phyloP scores from a whole-genome alignment of 2,113 vertebrate genomes.

The Trogon surrucura region DNA sequence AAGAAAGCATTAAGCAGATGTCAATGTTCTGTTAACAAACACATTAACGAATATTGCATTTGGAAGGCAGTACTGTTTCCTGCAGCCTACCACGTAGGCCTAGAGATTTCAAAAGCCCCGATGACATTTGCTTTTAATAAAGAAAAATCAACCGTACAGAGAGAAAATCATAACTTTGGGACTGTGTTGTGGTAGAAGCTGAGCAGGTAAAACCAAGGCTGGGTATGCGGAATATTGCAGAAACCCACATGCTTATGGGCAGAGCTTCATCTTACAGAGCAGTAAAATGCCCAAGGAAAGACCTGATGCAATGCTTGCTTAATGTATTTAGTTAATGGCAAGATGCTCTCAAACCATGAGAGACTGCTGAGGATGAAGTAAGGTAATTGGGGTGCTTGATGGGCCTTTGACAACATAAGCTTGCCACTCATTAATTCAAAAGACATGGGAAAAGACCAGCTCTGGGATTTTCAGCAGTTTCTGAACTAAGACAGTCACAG shows the following conservation, averaged over 20 bases:
- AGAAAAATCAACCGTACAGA: neutral
- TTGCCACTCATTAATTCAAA: neutral
- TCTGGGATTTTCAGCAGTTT: neutral
- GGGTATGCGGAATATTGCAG: neutral
- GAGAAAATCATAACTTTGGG: neutral
- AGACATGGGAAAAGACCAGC: neutral
- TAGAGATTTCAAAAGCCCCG: neutral
- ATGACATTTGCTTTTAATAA: constrained; percentile 22
- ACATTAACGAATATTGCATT: constrained; percentile 1
- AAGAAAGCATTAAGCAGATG: neutral
- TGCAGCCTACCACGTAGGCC: neutral
- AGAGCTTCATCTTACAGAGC: neutral
- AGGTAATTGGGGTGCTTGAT: neutral
- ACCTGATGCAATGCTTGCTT: neutral
- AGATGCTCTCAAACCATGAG: neutral
- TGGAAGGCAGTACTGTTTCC: neutral
- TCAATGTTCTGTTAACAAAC: constrained; percentile 33
- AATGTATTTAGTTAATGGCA: neutral
- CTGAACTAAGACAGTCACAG: neutral
- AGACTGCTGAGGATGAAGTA: neutral
- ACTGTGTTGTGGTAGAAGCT: neutral
- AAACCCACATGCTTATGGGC: neutral
- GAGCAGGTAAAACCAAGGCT: neutral
- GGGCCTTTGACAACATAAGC: neutral
- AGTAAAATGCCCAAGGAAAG: neutral